Evolutionary conservation across 1,140 invertebrate genomes (phyloP).

Genomic region (Eurosta solidaginis): DNA sequence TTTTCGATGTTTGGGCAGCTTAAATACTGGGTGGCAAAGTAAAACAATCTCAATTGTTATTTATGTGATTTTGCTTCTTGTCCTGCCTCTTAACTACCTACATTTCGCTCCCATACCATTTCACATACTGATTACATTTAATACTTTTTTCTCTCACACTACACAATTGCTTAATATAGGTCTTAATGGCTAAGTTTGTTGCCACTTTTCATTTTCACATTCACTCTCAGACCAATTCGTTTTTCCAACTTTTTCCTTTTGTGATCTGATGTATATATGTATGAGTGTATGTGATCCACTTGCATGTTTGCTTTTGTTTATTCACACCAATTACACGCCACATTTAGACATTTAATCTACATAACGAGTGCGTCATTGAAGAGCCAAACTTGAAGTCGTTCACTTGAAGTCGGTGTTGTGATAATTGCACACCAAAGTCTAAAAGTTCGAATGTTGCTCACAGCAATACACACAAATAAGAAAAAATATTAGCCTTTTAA

Average conservation of each 20-base stretch:
- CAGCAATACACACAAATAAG: background rate
- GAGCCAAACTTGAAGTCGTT: too few relatives aligned
- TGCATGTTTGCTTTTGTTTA: background rate
- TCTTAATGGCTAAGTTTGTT: conserved; percentile 23
- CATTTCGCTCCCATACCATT: background rate
- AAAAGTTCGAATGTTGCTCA: background rate
- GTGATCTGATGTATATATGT: background rate
- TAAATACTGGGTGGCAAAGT: background rate
- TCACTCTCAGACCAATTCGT: background rate
- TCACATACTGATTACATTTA: background rate
- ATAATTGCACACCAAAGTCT: too few relatives aligned
- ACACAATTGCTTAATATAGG: background rate
- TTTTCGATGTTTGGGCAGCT: background rate
- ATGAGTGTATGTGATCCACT: background rate
- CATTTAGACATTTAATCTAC: conserved; percentile 18
- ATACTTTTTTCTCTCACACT: background rate
- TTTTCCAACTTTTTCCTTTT: background rate
- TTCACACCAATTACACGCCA: conserved; percentile 2
- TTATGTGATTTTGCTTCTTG: conserved; percentile 27
- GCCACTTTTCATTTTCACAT: conserved; percentile 4
- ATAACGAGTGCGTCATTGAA: background rate
- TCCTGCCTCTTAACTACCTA: background rate
- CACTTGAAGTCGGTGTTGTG: too few relatives aligned
- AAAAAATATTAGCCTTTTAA: background rate
- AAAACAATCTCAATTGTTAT: conserved; percentile 5